Percentiles rank a stretch among this genome's conserved stretches.
Conservation (phyloP, 64 coral and sea anemone species). For the Astreopora myriophthalma region DNA sequence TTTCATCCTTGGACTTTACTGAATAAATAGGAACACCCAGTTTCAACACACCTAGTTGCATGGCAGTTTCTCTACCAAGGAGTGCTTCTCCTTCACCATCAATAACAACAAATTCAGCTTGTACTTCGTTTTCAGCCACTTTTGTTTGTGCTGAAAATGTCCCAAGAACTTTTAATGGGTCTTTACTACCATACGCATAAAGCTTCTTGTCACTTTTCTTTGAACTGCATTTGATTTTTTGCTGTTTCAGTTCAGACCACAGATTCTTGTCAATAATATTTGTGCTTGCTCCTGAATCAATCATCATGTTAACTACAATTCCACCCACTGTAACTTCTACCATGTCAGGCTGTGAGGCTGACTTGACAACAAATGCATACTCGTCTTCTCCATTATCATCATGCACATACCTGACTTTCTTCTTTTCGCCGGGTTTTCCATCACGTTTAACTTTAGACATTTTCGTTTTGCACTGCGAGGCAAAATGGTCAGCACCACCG, state of each 20-base stretch:
- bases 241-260: not conserved
- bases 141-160: not conserved
- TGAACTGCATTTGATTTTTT: not conserved
- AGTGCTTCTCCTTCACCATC: too few relatives aligned
- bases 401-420: not conserved
- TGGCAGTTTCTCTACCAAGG: not conserved
- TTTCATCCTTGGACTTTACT: not conserved
- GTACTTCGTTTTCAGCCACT: not conserved
- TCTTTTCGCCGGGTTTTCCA: too few relatives aligned
- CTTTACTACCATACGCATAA: not conserved
- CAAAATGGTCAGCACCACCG: too few relatives aligned
- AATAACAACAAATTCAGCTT: not conserved
- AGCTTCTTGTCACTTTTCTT: not conserved
- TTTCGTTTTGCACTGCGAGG: too few relatives aligned
- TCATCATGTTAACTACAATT: not conserved
- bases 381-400: not conserved
- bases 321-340: not conserved
- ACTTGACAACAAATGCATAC: not conserved
- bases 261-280: not conserved
- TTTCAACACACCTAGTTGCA: not conserved
- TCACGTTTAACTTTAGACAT: too few relatives aligned
- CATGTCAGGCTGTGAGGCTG: not conserved
- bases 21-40: not conserved
- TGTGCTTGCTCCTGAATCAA: not conserved
- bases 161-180: too few relatives aligned